Conservation (phyloP, 92 coral and sea anemone genomes). For the Actinernus sp. region DNA sequence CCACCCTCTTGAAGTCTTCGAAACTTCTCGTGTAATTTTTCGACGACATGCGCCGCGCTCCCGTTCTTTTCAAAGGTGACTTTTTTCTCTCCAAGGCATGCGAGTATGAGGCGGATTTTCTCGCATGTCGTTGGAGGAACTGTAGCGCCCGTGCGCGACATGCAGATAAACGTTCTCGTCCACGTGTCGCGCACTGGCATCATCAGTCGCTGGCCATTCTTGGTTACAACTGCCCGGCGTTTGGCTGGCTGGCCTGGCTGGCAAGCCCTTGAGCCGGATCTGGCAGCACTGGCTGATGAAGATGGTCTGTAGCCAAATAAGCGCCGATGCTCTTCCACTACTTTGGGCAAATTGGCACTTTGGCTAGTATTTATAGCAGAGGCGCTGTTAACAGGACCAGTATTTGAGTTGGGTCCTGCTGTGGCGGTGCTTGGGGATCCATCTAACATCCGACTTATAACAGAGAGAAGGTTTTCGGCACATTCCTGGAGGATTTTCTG, state of each 20-base stretch:
- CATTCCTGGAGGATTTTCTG: no score
- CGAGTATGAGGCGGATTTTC: slow-evolving; percentile 57
- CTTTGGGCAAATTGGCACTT: no score
- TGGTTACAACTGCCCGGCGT: slow-evolving; percentile 13
- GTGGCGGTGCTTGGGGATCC: no score
- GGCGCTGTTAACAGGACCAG: no score
- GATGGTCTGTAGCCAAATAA: slow-evolving; percentile 65
- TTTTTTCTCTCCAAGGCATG: slow-evolving; percentile 53
- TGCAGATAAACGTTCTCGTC: slow-evolving; percentile 62
- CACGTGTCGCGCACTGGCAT: slow-evolving; percentile 40
- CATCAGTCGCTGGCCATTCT: slow-evolving; percentile 11
- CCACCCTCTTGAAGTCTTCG: slow-evolving; percentile 48
- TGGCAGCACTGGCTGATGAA: no score
- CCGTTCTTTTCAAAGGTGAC: slow-evolving; percentile 32
- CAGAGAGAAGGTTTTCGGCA: no score
- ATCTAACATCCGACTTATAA: no score
- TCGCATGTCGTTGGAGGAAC: slow-evolving; percentile 46
- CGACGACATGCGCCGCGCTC: slow-evolving; percentile 36
- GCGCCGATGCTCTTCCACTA: slow-evolving; percentile 74
- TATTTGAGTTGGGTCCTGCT: no score
- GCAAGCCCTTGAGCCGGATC: slow-evolving; percentile 3
- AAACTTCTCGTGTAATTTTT: slow-evolving; percentile 42
- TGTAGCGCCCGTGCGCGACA: slow-evolving; percentile 23
- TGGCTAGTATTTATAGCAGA: no score
- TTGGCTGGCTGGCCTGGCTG: background rate